Base-by-base conservation (phyloP, 2,797 vertebrate species). In the Trematomus bernacchii region DNA sequence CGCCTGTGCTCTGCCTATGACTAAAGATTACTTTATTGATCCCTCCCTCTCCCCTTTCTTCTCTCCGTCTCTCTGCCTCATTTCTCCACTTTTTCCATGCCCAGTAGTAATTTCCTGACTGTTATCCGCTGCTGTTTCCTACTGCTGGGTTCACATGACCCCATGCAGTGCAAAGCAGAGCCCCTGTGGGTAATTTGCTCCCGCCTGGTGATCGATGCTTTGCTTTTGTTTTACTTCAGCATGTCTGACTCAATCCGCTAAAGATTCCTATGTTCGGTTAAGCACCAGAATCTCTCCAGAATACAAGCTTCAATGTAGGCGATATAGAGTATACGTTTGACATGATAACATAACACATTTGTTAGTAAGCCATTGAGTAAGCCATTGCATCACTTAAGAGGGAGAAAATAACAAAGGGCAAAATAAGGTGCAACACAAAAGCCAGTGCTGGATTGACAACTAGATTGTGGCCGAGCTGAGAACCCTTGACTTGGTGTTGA, bases 11-110 rank as follows among this genome's bases (percentile, higher is more conserved):
- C 80, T 80, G 85, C 65, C 82, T 87, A 88, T 87, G 88, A 92
- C 88, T 85, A 88, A 91, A 91, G 90, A 94, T 95, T 92, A 92
- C 89, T 83, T 80, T 91, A 94, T 92, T 87, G 92, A 94, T 89
- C 73, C 53, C 30, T 16, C 57, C 54, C 47, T 13, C 51, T 62
- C 47, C 47, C 1, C 2, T 33, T 58, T 65, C 30, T 54, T 47
- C 2, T 54, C 37, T 65, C 65, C 12, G 5, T 69, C 51, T 79
- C 70, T 57, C 16, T 0, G 43, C 66, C 58, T 85, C 44, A 71
- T 76, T 83, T 80, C 64, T 76, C 43, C 47, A 69, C 74, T 78
- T 69, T 73, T 80, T 83, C 71, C 71, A 80, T 73, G 40, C 70
- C 67, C 63, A 59, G 52, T 44, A 78, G 75, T 83, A 67, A 85